phyloP scores from a whole-genome alignment of 1,140 invertebrate species.

The Sitobion miscanthi region DNA sequence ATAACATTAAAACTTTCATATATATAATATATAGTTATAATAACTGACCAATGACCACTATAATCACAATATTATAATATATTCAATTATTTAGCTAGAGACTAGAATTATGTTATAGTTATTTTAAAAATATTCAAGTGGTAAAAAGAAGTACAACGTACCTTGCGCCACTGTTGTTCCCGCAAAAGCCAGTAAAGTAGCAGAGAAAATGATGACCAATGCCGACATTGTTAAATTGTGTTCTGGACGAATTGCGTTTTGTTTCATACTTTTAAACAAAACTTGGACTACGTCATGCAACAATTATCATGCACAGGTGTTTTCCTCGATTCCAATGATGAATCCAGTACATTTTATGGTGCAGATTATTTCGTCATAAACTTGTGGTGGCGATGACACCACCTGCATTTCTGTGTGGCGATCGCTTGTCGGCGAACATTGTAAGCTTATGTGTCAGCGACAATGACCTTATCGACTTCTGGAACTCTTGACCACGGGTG shows the following conservation, averaged over 20 bases:
- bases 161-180: not conserved
- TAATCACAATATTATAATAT: not conserved
- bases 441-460: not conserved
- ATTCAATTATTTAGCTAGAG: not conserved
- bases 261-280: slow-evolving; percentile 8
- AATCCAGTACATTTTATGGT: not conserved
- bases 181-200: not conserved
- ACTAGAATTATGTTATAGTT: not conserved
- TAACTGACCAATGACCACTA: not conserved
- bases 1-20: not conserved
- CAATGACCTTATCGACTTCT: slow-evolving; percentile 32
- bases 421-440: not conserved
- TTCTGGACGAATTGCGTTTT: not conserved
- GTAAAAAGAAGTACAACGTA: not conserved
- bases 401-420: no score
- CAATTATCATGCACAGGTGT: no score
- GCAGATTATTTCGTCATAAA: not conserved
- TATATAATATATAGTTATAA: not conserved
- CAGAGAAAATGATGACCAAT: not conserved
- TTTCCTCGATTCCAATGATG: slow-evolving; percentile 3
- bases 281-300: not conserved
- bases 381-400: not conserved
- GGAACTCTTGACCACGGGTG: not conserved
- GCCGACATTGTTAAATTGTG: not conserved
- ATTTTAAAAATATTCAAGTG: not conserved